Conservation (phyloP, 2,888 invertebrate species). For the Himalopsyche kuldschensis region DNA sequence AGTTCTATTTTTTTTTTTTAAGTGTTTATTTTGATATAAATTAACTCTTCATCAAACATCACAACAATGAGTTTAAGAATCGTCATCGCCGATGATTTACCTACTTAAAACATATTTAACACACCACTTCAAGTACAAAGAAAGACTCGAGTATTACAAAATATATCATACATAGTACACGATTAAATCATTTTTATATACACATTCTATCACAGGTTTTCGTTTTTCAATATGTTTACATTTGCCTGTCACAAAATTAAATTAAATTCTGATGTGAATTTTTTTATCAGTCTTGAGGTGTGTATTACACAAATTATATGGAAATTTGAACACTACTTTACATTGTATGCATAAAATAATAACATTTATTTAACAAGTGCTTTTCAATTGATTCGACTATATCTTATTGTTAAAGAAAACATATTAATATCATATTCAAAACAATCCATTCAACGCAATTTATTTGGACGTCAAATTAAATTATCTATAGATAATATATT, state of each 20-base stretch:
- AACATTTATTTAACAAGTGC: neutral
- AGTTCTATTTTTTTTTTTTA: neutral
- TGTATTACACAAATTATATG: neutral
- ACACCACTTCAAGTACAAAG: neutral
- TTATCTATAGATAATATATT: too few relatives aligned
- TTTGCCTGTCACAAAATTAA: neutral
- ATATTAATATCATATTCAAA: too few relatives aligned
- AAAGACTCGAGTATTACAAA: neutral
- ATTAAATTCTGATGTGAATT: neutral
- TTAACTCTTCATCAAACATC: neutral
- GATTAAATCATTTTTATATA: neutral
- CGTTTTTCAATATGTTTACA: neutral
- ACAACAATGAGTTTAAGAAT: neutral
- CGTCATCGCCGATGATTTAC: neutral
- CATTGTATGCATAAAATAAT: neutral
- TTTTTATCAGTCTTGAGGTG: neutral
- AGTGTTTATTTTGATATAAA: neutral
- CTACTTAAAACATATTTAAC: neutral
- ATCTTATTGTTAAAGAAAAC: too few relatives aligned
- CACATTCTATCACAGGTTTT: neutral
- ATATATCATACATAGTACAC: neutral
- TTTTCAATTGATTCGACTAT: neutral
- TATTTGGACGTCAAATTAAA: too few relatives aligned
- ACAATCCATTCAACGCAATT: too few relatives aligned
- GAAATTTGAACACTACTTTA: neutral